Evolutionary conservation across 1,140 invertebrate genomes (phyloP), one percentile per base, ranked within the genome.

Genomic region (Brachionus asplanchnoidis): DNA sequence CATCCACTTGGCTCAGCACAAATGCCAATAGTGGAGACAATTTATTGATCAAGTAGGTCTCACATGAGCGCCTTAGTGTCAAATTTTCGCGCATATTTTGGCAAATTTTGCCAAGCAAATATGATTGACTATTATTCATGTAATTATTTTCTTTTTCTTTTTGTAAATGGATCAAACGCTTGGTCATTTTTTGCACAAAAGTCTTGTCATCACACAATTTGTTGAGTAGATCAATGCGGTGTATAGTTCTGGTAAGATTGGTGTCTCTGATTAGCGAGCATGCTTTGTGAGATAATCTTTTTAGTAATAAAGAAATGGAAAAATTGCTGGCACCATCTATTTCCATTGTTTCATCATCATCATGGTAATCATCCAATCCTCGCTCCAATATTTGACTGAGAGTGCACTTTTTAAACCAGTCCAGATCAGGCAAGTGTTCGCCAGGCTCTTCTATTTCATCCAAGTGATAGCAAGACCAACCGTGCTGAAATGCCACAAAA

Each of bases 401-500:
- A 17, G 53, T 32, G 20, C 12, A 23, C 1, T 26, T 44, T 11
- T 65, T 82, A 0, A 82, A 17, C 28, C 8, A 11, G 9, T 82
- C 65, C 2, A 82, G n/a, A 20, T 42, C 36, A 23, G 79, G 79
- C 26, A 82, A 60, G 26, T 82, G 28, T 2, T 82, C 53, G 12
- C 8, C 17, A 23, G n/a, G 17, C 6, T 82, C 53, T 32, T 82
- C 79, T 36, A 82, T 60, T 42, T 82, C 79, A 12, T 82, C 79
- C 23, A 82, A 82, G 65, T 82, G 79, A 46, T 82, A 82, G 40
- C 79, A 82, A 68, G 32, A 65, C 79, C 79, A 82, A 36, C 20
- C 44, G 6, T 42, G 44, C 86, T 88, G 87, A 80, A 88, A 89
- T 36, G 88, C 87, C 28, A 85, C 85, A 85, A 89, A 89, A 75